Base-by-base conservation (phyloP, 2,797 vertebrate genomes). In the Cebuella pygmaea region DNA sequence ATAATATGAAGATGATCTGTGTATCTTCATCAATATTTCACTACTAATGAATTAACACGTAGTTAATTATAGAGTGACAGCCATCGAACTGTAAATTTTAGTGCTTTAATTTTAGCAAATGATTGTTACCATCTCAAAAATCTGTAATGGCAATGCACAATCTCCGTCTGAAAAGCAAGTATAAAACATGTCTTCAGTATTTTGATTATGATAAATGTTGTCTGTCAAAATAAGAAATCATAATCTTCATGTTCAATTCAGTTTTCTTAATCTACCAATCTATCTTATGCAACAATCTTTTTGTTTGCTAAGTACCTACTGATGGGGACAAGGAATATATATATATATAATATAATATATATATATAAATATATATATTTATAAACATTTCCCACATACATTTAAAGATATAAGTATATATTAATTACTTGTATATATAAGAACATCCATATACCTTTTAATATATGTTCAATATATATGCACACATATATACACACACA, bases 1-100 rank as follows among this genome's bases (percentile, higher is more conserved):
- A 90, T 59, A 91, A 67, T 88, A 76, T 17, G 39, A 93, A 52
- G 11, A 55, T 79, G 17, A 70, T 74, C 7, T 55, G 10, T 13
- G 3, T 61, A n/a, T 92, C 57, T 81, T 75, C 39, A 50, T 83
- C 26, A 61, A 22, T 76, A 96, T 72, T 92, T 88, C 26, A 61
- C 74, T 46, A 87, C 52, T 83, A 96, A 91, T 95, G 67, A 88
- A 93, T 87, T 89, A 90, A 74, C 55, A 94, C 88, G 84, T 44
- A 93, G 41, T 84, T 91, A 72, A 96, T 88, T 88, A 74, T 82
- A 96, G 76, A 85, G 46, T 78, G 57, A 89, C 67, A 93, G n/a
- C 4, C 41, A 61, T 0, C 91, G 95, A 96, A 13, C 61, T 70
- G 52, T n/a, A 91, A 94, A 96, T 70, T 94, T 89, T 82, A 86